These are phyloP conservation scores for Mus minutoides DNA, from an alignment of 2,797 vertebrate species.

Conservation along the genomic window DNA sequence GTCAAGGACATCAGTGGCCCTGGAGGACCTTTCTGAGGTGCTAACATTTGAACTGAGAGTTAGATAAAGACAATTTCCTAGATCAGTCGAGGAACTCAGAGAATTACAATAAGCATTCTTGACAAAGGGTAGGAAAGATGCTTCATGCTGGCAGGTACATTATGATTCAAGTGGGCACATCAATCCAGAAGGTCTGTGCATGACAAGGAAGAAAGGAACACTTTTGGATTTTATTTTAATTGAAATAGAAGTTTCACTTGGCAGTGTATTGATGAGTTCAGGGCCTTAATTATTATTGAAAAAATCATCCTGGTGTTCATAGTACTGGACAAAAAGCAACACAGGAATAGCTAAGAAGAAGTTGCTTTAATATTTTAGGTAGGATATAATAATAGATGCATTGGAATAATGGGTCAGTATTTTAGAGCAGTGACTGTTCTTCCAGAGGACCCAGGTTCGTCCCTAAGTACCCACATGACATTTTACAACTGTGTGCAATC, in stretches of 20 bases:
- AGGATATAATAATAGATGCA: background rate
- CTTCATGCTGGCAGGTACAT: background rate
- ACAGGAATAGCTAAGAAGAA: background rate
- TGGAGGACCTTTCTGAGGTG: background rate
- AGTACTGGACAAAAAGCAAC: background rate
- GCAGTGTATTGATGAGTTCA: background rate
- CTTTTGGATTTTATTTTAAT: conserved; percentile 1
- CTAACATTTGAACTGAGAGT: background rate
- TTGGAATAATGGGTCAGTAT: too few relatives aligned
- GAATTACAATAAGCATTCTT: background rate
- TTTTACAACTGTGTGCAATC: background rate
- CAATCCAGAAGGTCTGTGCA: background rate
- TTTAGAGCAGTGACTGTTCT: background rate
- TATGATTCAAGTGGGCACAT: background rate
- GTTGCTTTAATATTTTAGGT: background rate
- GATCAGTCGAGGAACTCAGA: background rate
- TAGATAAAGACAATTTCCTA: background rate
- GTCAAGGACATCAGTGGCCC: background rate
- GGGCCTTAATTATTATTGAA: background rate
- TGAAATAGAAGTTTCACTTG: background rate
- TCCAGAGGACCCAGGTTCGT: background rate
- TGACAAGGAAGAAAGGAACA: background rate
- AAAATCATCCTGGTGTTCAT: background rate
- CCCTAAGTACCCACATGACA: too few relatives aligned
- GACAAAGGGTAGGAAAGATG: background rate